A percentile compares a stretch with the other conserved stretches of the same genome.
Conservation (phyloP, 2,888 invertebrate species). For the Campoletis raptor region DNA sequence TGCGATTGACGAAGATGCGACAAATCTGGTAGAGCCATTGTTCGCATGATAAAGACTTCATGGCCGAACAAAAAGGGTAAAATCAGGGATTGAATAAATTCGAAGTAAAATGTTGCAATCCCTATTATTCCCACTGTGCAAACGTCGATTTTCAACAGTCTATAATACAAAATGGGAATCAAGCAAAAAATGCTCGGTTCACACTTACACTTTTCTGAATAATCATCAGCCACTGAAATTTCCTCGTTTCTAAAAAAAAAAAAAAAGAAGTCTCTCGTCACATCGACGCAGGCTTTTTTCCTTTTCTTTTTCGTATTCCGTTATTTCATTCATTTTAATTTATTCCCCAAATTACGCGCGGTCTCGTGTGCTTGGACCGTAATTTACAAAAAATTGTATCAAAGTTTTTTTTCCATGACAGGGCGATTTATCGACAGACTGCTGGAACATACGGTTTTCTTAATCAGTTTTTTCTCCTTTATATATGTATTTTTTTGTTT, state of each 20-base stretch:
- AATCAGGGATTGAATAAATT: slow-evolving; percentile 34
- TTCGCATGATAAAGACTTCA: slow-evolving; percentile 20
- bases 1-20: slow-evolving; percentile 38
- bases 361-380: slow-evolving; percentile 45
- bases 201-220: background rate
- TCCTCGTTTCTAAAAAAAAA: background rate
- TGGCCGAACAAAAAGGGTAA: background rate
- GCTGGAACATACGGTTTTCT: slow-evolving; percentile 60
- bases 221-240: slow-evolving; percentile 9
- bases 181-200: slow-evolving; percentile 22
- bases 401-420: slow-evolving; percentile 62
- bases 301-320: background rate
- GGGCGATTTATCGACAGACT: slow-evolving; percentile 61
- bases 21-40: slow-evolving; percentile 54
- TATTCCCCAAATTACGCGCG: slow-evolving; percentile 31
- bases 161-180: slow-evolving; percentile 56
- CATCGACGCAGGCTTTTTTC: slow-evolving; percentile 20
- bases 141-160: slow-evolving; percentile 62
- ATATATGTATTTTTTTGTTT: slow-evolving; percentile 16
- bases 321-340: slow-evolving; percentile 15
- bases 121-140: slow-evolving; percentile 37
- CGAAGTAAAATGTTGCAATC: slow-evolving; percentile 36
- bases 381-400: slow-evolving; percentile 68
- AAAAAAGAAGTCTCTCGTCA: slow-evolving; percentile 25
- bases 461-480: background rate